A percentile compares a stretch with the other conserved stretches of the same genome.
Conservation (phyloP, 2,888 invertebrate species). For the Lepidochrysops patricia region DNA sequence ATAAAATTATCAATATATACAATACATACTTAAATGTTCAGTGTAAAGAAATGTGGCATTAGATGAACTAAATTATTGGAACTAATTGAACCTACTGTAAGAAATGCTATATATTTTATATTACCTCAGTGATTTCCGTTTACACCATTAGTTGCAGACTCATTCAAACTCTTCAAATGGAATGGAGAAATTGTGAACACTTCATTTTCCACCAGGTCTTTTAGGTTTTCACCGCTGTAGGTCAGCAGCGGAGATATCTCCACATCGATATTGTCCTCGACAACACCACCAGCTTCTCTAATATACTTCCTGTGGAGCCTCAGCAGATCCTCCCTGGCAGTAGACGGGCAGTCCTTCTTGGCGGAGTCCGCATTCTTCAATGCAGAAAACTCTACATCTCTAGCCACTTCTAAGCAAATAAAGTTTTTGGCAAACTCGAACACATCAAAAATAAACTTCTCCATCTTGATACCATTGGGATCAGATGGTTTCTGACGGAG, state of each 20-base stretch:
- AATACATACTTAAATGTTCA: neutral
- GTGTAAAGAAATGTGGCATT: neutral
- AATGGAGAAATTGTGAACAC: constrained; percentile 78
- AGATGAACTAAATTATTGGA: neutral
- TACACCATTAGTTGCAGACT: constrained; percentile 45
- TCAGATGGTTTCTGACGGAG: constrained; percentile 82
- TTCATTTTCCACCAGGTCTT: constrained; percentile 77
- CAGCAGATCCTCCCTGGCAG: constrained; percentile 85
- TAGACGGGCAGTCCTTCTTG: constrained; percentile 92
- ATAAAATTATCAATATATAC: neutral
- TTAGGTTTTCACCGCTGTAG: constrained; percentile 91
- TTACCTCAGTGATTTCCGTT: constrained; percentile 50
- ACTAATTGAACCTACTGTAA: neutral
- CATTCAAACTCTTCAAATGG: constrained; percentile 68
- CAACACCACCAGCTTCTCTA: constrained; percentile 85
- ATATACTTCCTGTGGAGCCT: constrained; percentile 86
- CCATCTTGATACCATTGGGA: constrained; percentile 98
- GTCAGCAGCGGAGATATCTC: constrained; percentile 95
- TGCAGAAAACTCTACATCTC: constrained; percentile 96
- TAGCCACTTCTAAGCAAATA: constrained; percentile 92
- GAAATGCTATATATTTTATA: neutral
- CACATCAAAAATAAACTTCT: constrained; percentile 99
- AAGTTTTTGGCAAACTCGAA: constrained; percentile 94
- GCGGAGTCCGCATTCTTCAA: constrained; percentile 93
- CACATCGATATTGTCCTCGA: constrained; percentile 78